These are phyloP conservation scores for Thecophora atra DNA, from an alignment of 2,888 invertebrate genomes.

Conservation along the genomic window DNA sequence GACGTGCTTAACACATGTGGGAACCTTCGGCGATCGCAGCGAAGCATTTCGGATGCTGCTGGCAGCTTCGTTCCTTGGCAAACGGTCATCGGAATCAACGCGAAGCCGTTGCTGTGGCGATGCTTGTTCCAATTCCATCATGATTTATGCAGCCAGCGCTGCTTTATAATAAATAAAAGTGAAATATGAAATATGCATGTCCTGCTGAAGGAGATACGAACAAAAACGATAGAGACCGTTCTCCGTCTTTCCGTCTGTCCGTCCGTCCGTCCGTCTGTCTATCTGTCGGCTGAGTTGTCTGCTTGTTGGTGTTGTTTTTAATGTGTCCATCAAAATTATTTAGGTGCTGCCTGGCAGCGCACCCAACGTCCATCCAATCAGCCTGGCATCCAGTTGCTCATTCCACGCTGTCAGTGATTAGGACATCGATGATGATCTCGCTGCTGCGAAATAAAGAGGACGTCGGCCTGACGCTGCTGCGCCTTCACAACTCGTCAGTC, in stretches of 20 bases:
- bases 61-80: conserved; percentile 37
- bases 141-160: conserved; percentile 61
- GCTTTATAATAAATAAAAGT: conserved; percentile 62
- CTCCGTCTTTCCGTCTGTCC: conserved; percentile 5
- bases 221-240: conserved; percentile 18
- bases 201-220: conserved; percentile 43
- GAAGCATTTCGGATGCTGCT: conserved; percentile 49
- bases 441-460: background rate
- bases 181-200: conserved; percentile 58
- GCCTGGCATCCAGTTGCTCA: conserved; percentile 19
- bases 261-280: background rate
- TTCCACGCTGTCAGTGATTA: conserved; percentile 26
- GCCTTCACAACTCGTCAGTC: background rate
- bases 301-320: conserved; percentile 57
- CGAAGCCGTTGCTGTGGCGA: conserved; percentile 30
- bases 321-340: conserved; percentile 62
- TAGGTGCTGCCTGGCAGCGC: conserved; percentile 47
- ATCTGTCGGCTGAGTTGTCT: background rate
- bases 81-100: conserved; percentile 26
- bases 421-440: conserved; percentile 26
- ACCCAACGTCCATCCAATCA: conserved; percentile 1
- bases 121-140: conserved; percentile 57
- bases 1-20: conserved; percentile 51
- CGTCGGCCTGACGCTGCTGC: background rate
- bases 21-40: conserved; percentile 45